Conservation (phyloP, 2,797 vertebrate species). For the Cetoscarus ocellatus region DNA sequence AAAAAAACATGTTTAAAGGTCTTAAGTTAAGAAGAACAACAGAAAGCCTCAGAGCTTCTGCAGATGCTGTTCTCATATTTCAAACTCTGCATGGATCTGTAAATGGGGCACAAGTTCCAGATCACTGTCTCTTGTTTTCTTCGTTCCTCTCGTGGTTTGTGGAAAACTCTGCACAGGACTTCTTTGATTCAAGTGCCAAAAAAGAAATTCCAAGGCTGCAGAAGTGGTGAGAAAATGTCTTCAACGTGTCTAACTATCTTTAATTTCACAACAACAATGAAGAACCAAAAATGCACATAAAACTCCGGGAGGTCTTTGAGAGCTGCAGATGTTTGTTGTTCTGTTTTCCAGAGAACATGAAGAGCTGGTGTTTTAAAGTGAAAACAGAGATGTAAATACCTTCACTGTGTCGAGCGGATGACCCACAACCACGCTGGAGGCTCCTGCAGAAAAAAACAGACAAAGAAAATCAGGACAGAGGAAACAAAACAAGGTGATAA, state of each 20-base stretch:
- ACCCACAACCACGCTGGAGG: constrained; percentile 92
- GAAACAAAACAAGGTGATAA: background rate
- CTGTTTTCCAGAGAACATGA: background rate
- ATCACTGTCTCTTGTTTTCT: too few relatives aligned
- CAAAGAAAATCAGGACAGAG: background rate
- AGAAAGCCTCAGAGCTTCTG: too few relatives aligned
- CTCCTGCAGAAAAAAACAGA: constrained; percentile 82
- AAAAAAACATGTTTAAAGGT: too few relatives aligned
- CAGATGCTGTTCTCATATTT: too few relatives aligned
- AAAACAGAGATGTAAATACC: constrained; percentile 66
- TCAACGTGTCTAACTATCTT: background rate
- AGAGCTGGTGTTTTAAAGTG: background rate
- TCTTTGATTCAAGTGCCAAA: background rate
- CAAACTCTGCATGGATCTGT: too few relatives aligned
- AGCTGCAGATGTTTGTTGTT: background rate
- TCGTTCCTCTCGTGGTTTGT: background rate
- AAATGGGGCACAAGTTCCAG: too few relatives aligned
- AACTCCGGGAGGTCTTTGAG: background rate
- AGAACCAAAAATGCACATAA: background rate
- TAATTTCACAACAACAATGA: background rate
- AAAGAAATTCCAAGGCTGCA: too few relatives aligned
- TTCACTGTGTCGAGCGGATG: constrained; percentile 97
- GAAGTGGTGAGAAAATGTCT: background rate
- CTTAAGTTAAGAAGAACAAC: too few relatives aligned
- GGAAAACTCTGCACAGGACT: background rate